These are phyloP conservation scores for Chrysomela aeneicollis DNA, from an alignment of 2,888 invertebrate genomes.

Conservation along the genomic window DNA sequence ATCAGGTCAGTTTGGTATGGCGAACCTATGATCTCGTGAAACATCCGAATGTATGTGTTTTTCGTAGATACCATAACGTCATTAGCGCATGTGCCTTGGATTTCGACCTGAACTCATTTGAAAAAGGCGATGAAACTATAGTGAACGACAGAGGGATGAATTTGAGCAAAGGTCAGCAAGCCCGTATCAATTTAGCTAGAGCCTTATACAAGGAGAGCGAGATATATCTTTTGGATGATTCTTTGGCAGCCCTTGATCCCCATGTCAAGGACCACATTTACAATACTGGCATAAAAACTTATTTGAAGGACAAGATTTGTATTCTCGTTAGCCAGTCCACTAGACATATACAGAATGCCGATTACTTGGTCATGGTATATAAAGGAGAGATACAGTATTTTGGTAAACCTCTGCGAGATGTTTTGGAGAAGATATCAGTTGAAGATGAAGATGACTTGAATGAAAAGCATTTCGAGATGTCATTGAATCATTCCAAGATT, in stretches of 20 bases:
- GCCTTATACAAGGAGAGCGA: slow-evolving; percentile 84
- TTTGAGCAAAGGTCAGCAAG: slow-evolving; percentile 82
- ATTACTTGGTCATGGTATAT: slow-evolving; percentile 47
- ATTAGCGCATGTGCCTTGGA: slow-evolving; percentile 74
- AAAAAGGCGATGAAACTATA: slow-evolving; percentile 79
- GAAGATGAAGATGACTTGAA: slow-evolving; percentile 50
- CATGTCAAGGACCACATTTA: slow-evolving; percentile 86
- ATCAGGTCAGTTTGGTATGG: slow-evolving; percentile 58
- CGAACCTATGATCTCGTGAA: not conserved
- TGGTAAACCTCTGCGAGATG: slow-evolving; percentile 70
- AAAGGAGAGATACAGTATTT: slow-evolving; percentile 65
- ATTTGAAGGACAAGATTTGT: slow-evolving; percentile 71
- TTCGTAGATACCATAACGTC: slow-evolving; percentile 42
- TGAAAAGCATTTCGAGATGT: slow-evolving; percentile 38
- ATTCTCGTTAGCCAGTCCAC: slow-evolving; percentile 77
- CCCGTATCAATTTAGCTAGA: slow-evolving; percentile 84
- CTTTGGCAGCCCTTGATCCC: slow-evolving; percentile 87
- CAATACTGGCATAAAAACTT: slow-evolving; percentile 73
- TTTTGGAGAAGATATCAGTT: slow-evolving; percentile 52
- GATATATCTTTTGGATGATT: slow-evolving; percentile 87
- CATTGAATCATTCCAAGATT: slow-evolving; percentile 38
- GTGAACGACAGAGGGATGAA: slow-evolving; percentile 79
- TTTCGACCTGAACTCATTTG: slow-evolving; percentile 75
- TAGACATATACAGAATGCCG: slow-evolving; percentile 67
- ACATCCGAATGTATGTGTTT: not conserved